A percentile compares a stretch with the other conserved stretches of the same genome.
Conservation (phyloP, 2,888 invertebrate genomes). For the Sclerodermus sp. region DNA sequence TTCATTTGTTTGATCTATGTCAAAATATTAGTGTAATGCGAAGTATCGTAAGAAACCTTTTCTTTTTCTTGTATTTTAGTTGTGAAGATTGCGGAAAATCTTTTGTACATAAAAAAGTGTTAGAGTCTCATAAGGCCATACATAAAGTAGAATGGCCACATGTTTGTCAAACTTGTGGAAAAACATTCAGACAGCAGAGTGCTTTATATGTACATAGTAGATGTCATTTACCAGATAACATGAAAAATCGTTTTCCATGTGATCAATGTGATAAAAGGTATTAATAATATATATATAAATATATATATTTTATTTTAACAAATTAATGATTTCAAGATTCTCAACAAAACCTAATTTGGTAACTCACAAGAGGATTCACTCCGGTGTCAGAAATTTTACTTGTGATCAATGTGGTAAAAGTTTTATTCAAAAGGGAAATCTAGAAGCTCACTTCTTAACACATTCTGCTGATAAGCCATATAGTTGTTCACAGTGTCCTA, state of each 20-base stretch:
- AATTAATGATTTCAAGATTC: slow-evolving; percentile 47
- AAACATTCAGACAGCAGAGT: slow-evolving; percentile 63
- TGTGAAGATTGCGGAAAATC: slow-evolving; percentile 63
- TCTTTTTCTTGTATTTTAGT: no score
- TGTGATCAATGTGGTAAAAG: slow-evolving; percentile 65
- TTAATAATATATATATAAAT: not conserved
- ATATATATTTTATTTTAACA: not conserved
- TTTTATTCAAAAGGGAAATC: slow-evolving; percentile 64
- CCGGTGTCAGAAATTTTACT: slow-evolving; percentile 61
- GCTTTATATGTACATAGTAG: slow-evolving; percentile 61
- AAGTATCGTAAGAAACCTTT: no score
- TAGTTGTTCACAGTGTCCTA: slow-evolving; percentile 59
- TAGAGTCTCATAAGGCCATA: slow-evolving; percentile 59
- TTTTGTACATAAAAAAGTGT: slow-evolving; percentile 60
- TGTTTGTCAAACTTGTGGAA: slow-evolving; percentile 62
- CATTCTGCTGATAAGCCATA: slow-evolving; percentile 61
- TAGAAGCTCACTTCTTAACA: slow-evolving; percentile 63
- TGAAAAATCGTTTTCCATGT: slow-evolving; percentile 64
- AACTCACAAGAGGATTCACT: slow-evolving; percentile 63
- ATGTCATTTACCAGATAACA: slow-evolving; percentile 62
- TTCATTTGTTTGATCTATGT: no score
- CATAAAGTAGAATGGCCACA: slow-evolving; percentile 62
- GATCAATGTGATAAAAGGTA: slow-evolving; percentile 63
- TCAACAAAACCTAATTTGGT: slow-evolving; percentile 64
- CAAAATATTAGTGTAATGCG: no score